Percentiles rank a stretch among this genome's conserved stretches.
Conservation (phyloP, 2,888 invertebrate genomes). For the Epistrophella euchroma region DNA sequence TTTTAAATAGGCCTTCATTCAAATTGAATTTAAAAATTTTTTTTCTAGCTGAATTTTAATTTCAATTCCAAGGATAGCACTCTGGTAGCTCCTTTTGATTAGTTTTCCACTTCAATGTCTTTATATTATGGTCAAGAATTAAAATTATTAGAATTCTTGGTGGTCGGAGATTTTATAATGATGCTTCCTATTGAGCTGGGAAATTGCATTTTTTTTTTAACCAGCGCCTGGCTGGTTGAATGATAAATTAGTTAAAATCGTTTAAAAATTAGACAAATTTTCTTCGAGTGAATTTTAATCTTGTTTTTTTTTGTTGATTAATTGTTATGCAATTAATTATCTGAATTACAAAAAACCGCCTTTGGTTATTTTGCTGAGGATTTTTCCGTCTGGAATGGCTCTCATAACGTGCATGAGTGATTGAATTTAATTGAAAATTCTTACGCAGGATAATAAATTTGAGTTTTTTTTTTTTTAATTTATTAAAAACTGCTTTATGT, state of each 20-base stretch:
- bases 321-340: conserved; percentile 63
- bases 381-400: conserved; percentile 12
- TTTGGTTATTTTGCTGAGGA: conserved; percentile 16
- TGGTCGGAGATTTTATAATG: conserved; percentile 62
- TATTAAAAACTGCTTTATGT: conserved; percentile 60
- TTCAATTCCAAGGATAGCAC: conserved; percentile 42
- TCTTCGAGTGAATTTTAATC: not conserved
- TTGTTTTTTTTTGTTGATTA: conserved; percentile 40
- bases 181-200: conserved; percentile 67
- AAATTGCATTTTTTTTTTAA: conserved; percentile 60
- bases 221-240: no score
- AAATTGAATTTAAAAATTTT: conserved; percentile 24
- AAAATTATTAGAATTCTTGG: conserved; percentile 26
- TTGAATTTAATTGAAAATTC: conserved; percentile 61
- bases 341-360: not conserved
- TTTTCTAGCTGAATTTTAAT: conserved; percentile 44
- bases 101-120: conserved; percentile 15
- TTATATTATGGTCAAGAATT: conserved; percentile 25
- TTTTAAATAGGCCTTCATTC: not conserved
- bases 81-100: conserved; percentile 20
- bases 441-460: conserved; percentile 43
- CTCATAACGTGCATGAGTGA: conserved; percentile 29
- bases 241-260: conserved; percentile 58
- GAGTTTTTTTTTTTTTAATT: conserved; percentile 15
- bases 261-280: conserved; percentile 50